phyloP scores from a whole-genome alignment of 92 coral and sea anemone species.

The Scolanthus callimorphus region DNA sequence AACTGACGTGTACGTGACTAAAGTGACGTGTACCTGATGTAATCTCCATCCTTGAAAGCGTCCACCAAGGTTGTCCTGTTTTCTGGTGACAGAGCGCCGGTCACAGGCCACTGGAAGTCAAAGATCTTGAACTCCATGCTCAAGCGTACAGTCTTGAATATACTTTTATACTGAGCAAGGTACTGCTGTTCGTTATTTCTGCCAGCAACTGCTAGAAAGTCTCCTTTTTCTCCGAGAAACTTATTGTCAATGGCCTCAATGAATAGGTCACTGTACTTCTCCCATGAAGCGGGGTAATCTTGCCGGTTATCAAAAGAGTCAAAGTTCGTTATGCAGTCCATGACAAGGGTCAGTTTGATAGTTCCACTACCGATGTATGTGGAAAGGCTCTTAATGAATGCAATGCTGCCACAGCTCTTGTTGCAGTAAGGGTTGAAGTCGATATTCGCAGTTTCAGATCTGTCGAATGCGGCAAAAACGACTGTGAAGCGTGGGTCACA shows the following conservation, averaged over 20 bases:
- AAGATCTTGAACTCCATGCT: background rate
- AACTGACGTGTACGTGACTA: no score
- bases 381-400: constrained; percentile 17
- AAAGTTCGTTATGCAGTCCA: constrained; percentile 47
- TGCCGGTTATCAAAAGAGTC: constrained; percentile 1
- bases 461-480: constrained; percentile 46
- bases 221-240: no score
- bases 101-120: constrained; percentile 30
- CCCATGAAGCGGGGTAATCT: background rate
- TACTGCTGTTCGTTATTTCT: constrained; percentile 24
- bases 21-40: constrained; percentile 36
- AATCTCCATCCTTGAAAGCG: constrained; percentile 49
- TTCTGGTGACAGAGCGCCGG: constrained; percentile 30
- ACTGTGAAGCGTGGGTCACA: no score
- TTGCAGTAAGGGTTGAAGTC: constrained; percentile 30
- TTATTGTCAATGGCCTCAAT: no score
- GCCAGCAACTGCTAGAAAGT: constrained; percentile 44
- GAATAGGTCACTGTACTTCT: no score
- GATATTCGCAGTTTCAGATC: constrained; percentile 36
- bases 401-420: constrained; percentile 51
- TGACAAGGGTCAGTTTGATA: constrained; percentile 36
- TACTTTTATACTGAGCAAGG: constrained; percentile 13
- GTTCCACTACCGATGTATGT: constrained; percentile 23
- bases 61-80: constrained; percentile 26
- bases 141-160: constrained; percentile 3